phyloP scores from a whole-genome alignment of 2,797 vertebrate genomes.

The Erethizon dorsatum region DNA sequence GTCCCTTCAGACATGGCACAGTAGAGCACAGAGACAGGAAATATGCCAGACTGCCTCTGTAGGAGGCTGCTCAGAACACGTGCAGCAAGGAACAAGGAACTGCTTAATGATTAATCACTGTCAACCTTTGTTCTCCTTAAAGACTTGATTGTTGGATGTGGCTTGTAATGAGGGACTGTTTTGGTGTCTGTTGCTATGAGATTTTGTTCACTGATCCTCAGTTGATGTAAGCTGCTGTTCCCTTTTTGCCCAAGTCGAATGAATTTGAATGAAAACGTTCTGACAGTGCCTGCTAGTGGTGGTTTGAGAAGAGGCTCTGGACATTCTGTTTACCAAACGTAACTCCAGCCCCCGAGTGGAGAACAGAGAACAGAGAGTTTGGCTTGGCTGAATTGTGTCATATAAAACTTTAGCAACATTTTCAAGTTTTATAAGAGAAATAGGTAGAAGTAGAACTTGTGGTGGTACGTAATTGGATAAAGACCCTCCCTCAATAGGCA shows the following conservation, averaged over 20 bases:
- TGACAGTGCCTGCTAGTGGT: conserved; percentile 83
- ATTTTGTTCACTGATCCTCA: conserved; percentile 77
- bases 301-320: not conserved
- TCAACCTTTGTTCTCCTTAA: conserved; percentile 90
- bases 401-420: conserved; percentile 28
- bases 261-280: conserved; percentile 52
- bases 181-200: conserved; percentile 88
- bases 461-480: not conserved
- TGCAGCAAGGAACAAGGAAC: conserved; percentile 89
- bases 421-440: conserved; percentile 42
- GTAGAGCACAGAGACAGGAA: conserved; percentile 88
- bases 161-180: conserved; percentile 88
- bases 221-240: conserved; percentile 70
- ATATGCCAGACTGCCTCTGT: conserved; percentile 88
- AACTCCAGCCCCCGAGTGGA: not conserved
- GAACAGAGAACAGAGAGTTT: not conserved
- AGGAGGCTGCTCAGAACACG: conserved; percentile 88
- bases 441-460: conserved; percentile 39
- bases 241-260: conserved; percentile 60
- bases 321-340: not conserved
- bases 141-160: conserved; percentile 88
- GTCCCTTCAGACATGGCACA: conserved; percentile 82
- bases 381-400: not conserved
- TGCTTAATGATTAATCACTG: conserved; percentile 91
- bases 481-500: not conserved